These are phyloP conservation scores for Piezodorus guildinii DNA, from an alignment of 1,140 invertebrate genomes.

Conservation along the genomic window DNA sequence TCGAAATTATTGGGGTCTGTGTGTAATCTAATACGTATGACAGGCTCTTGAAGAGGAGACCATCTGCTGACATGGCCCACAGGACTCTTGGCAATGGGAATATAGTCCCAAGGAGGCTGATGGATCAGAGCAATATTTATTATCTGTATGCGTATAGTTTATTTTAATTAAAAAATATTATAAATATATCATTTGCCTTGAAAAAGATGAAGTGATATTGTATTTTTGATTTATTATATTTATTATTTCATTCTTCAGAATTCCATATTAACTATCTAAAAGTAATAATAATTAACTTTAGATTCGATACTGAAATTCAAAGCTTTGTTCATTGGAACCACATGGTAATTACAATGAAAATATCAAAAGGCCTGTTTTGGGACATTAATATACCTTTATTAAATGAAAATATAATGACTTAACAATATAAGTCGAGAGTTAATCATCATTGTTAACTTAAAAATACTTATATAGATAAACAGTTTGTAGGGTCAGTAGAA, in stretches of 20 bases:
- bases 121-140: constrained; percentile 7
- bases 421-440: no score
- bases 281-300: no score
- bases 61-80: constrained; percentile 81
- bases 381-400: no score
- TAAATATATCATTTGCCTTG: neutral
- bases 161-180: neutral
- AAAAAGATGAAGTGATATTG: neutral
- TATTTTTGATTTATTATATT: neutral
- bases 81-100: constrained; percentile 73
- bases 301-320: no score
- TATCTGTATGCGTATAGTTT: neutral
- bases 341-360: no score
- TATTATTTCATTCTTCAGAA: neutral
- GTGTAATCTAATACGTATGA: constrained; percentile 45
- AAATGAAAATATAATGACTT: no score
- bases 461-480: no score
- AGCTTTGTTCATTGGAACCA: no score
- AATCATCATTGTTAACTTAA: no score
- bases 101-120: constrained; percentile 64
- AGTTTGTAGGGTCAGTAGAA: no score
- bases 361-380: no score
- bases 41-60: constrained; percentile 67
- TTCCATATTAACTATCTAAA: no score
- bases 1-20: constrained; percentile 28